phyloP scores from a whole-genome alignment of 2,888 invertebrate species.

The Pandemis heparana region DNA sequence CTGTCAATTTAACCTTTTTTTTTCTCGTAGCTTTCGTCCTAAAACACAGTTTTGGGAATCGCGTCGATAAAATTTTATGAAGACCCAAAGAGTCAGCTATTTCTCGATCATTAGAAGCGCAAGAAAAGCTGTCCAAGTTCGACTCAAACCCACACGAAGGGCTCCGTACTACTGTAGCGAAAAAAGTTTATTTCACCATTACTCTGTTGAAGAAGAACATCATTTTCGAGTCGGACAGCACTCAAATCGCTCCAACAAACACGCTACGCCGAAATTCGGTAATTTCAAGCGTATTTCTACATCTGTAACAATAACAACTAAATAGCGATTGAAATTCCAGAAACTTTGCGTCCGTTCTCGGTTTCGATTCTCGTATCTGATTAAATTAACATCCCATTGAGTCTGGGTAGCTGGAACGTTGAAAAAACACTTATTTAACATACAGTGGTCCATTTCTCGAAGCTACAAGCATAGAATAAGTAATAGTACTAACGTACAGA shows the following conservation, averaged over 20 bases:
- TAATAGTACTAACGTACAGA: no score
- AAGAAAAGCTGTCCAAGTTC: neutral
- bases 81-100: constrained; percentile 24
- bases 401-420: neutral
- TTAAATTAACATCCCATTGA: neutral
- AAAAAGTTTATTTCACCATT: no score
- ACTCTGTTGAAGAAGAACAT: no score
- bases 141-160: no score
- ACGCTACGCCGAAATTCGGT: neutral
- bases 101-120: constrained; percentile 25
- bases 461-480: neutral
- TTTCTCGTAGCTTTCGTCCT: constrained; percentile 4
- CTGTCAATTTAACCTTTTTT: constrained; percentile 22
- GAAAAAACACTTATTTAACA: neutral
- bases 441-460: neutral
- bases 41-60: constrained; percentile 37
- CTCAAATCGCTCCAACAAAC: no score
- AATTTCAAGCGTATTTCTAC: neutral
- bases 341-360: neutral
- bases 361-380: neutral
- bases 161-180: no score
- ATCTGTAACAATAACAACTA: neutral
- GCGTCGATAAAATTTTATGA: constrained; percentile 34
- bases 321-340: neutral
- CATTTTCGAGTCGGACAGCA: no score